Evolutionary conservation across 2,113 vertebrate species (phyloP).

Genomic region (Bujurquina vittata): DNA sequence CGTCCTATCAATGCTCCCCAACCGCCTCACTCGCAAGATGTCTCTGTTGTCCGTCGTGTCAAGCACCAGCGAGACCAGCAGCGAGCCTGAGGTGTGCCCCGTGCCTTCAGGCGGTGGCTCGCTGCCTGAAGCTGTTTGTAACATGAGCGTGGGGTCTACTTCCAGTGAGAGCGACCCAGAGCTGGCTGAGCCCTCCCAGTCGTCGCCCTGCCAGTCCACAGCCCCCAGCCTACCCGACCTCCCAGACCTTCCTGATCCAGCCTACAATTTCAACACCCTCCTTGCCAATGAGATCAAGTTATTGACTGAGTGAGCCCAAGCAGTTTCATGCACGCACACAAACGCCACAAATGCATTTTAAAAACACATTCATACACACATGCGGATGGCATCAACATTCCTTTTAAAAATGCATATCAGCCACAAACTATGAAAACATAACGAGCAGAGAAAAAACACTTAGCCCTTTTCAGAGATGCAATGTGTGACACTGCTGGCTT

Average conservation of each 20-base stretch:
- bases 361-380: conserved; percentile 37
- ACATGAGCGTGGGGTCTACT: conserved; percentile 87
- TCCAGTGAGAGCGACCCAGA: conserved; percentile 90
- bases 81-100: conserved; percentile 83
- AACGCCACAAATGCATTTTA: conserved; percentile 33
- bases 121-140: conserved; percentile 81
- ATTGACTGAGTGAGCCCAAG: conserved; percentile 87
- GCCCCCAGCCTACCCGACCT: conserved; percentile 69
- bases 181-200: conserved; percentile 82
- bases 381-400: conserved; percentile 54
- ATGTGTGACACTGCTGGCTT: neutral
- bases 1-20: conserved; percentile 88
- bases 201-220: conserved; percentile 60
- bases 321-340: conserved; percentile 35
- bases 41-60: conserved; percentile 86
- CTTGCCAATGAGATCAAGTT: conserved; percentile 87
- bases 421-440: conserved; percentile 42
- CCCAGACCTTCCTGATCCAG: conserved; percentile 77
- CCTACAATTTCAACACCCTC: conserved; percentile 88
- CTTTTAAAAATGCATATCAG: conserved; percentile 51
- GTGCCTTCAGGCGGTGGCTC: conserved; percentile 74
- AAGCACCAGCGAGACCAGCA: conserved; percentile 86
- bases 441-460: conserved; percentile 35
- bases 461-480: conserved; percentile 9
- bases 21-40: conserved; percentile 86